Percentiles rank a stretch among this genome's conserved stretches.
These are phyloP conservation scores for Coracias cyanogaster DNA, from an alignment of 2,797 vertebrate genomes.

Conservation along the genomic window DNA sequence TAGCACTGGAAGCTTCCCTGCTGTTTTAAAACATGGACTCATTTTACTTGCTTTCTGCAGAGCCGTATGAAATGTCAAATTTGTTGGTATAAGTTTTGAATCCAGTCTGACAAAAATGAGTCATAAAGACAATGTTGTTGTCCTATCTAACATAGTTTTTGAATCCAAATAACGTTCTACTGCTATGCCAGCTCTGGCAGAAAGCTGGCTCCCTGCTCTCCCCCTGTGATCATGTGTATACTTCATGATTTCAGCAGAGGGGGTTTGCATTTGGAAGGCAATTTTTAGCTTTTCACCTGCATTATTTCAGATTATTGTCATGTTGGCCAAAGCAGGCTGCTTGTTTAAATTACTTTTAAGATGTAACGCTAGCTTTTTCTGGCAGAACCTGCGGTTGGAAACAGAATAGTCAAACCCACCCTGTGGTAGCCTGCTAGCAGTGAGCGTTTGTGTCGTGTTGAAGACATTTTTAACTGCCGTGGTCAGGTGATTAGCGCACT, in stretches of 20 bases:
- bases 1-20: conserved; percentile 81
- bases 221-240: not conserved
- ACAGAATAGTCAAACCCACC: not conserved
- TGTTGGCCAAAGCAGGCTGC: not conserved
- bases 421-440: not conserved
- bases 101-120: conserved; percentile 74
- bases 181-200: conserved; percentile 45
- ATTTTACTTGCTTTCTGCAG: conserved; percentile 77
- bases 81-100: conserved; percentile 77
- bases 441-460: not conserved
- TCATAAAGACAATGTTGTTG: conserved; percentile 69
- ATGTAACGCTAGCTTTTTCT: not conserved
- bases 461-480: not conserved
- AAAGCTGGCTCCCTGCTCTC: conserved; percentile 46
- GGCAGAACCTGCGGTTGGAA: not conserved
- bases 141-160: conserved; percentile 57
- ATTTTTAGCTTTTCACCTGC: conserved; percentile 36
- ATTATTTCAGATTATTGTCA: conserved; percentile 1
- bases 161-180: conserved; percentile 66
- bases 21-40: conserved; percentile 83
- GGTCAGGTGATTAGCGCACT: conserved; percentile 50
- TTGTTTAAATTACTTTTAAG: conserved; percentile 7
- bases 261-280: not conserved
- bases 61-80: conserved; percentile 79
- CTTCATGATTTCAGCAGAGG: conserved; percentile 10